These are phyloP conservation scores for Hemicordylus capensis DNA, from an alignment of 2,113 vertebrate species.

Conservation along the genomic window DNA sequence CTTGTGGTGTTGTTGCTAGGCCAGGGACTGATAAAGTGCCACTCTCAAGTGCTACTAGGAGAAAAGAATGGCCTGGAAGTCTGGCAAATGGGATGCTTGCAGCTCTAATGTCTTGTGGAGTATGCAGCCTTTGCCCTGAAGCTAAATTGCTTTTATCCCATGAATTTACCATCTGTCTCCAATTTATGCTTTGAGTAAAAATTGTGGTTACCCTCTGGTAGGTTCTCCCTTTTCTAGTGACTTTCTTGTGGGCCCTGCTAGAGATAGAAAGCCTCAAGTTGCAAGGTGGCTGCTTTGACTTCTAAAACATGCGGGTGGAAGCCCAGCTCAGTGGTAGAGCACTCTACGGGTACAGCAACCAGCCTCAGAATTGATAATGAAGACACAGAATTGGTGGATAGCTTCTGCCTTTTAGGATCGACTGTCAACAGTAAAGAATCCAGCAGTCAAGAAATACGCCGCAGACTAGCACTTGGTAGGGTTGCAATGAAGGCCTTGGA, in stretches of 20 bases:
- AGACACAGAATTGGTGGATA: too few species aligned
- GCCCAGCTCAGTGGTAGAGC: too few species aligned
- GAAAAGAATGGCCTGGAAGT: neutral
- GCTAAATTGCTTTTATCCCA: neutral
- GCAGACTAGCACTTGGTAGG: too few species aligned
- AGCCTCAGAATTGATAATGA: too few species aligned
- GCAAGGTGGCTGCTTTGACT: too few species aligned
- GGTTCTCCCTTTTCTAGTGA: neutral
- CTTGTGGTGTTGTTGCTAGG: neutral
- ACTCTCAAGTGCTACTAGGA: neutral
- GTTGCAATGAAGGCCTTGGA: too few species aligned
- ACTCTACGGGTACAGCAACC: too few species aligned
- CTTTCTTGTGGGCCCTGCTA: neutral
- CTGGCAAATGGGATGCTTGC: neutral
- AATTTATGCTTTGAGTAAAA: neutral
- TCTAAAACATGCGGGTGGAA: too few species aligned
- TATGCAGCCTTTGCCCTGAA: neutral
- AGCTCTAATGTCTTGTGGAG: neutral
- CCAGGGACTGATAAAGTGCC: neutral
- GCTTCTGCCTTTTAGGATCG: too few species aligned
- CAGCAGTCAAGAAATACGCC: too few species aligned
- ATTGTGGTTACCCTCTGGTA: neutral
- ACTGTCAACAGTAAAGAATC: too few species aligned
- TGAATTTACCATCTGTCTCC: neutral
- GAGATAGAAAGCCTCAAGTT: too few species aligned